Percentiles rank a stretch among this genome's conserved stretches.
Evolutionary conservation across 2,888 invertebrate genomes (phyloP).

Genomic region (Perizoma flavofasciatum): DNA sequence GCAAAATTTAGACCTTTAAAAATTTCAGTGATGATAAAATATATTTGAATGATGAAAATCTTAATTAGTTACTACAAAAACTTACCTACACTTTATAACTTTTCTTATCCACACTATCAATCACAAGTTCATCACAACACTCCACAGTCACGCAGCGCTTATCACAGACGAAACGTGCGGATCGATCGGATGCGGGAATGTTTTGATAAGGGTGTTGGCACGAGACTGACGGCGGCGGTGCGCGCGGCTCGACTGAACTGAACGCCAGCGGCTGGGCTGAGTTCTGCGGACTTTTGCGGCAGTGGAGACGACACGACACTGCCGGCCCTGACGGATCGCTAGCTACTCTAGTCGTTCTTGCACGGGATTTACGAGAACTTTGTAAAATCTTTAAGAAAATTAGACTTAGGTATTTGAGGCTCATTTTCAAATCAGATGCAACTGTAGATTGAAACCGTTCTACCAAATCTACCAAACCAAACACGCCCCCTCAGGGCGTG

Average conservation of each 20-base stretch:
- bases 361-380: constrained; percentile 15
- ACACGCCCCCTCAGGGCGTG: too few relatives aligned
- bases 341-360: constrained; percentile 1
- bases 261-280: constrained; percentile 17
- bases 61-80: constrained; percentile 1
- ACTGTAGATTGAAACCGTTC: too few relatives aligned
- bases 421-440: too few relatives aligned
- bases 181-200: constrained; percentile 71
- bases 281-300: constrained; percentile 2
- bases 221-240: constrained; percentile 59
- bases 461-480: too few relatives aligned
- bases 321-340: constrained; percentile 6
- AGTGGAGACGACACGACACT: constrained; percentile 15
- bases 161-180: constrained; percentile 48
- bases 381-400: constrained; percentile 9
- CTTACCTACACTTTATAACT: constrained; percentile 24
- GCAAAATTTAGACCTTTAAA: too few relatives aligned
- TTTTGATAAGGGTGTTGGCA: constrained; percentile 54
- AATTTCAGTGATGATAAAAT: too few relatives aligned
- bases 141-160: constrained; percentile 63
- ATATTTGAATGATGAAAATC: too few relatives aligned
- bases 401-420: neutral
- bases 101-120: constrained; percentile 37
- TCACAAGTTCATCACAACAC: constrained; percentile 65
- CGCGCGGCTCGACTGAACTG: constrained; percentile 77